These are phyloP conservation scores for Cydia amplana DNA, from an alignment of 1,140 invertebrate genomes.

Conservation along the genomic window DNA sequence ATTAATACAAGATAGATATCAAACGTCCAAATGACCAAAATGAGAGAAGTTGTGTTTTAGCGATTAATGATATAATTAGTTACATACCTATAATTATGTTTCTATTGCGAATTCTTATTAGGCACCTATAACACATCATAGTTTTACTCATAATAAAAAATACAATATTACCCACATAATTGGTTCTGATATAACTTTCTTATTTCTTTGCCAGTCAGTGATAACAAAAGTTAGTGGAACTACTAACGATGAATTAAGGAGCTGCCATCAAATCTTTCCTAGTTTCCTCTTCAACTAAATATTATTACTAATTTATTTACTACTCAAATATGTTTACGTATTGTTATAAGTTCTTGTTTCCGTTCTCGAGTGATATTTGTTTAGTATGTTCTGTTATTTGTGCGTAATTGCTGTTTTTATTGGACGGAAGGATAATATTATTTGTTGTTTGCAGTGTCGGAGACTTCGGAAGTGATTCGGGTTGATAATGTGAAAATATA, in stretches of 20 bases:
- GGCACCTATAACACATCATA: too few species aligned
- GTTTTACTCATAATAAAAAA: background rate
- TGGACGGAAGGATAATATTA: background rate
- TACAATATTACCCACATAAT: slow-evolving; percentile 21
- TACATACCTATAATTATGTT: too few species aligned
- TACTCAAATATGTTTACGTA: slow-evolving; percentile 23
- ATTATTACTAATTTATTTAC: slow-evolving; percentile 29
- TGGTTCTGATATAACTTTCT: slow-evolving; percentile 36
- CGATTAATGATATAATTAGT: too few species aligned
- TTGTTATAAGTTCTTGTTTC: slow-evolving; percentile 27
- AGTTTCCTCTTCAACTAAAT: slow-evolving; percentile 18
- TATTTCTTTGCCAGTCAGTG: slow-evolving; percentile 35
- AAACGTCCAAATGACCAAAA: too few species aligned
- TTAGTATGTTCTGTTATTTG: slow-evolving; percentile 23
- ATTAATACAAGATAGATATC: too few species aligned
- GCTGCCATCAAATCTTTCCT: slow-evolving; percentile 17
- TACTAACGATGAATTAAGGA: slow-evolving; percentile 41
- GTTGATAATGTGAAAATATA: slow-evolving; percentile 56
- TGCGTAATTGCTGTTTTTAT: slow-evolving; percentile 15
- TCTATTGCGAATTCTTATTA: too few species aligned
- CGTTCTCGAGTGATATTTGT: slow-evolving; percentile 6
- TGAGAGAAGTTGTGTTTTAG: too few species aligned
- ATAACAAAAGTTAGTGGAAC: slow-evolving; percentile 41
- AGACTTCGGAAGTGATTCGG: slow-evolving; percentile 35
- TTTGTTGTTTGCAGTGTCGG: background rate